A percentile compares a stretch with the other conserved stretches of the same genome.
Evolutionary conservation across 2,113 vertebrate genomes (phyloP).

Genomic region (Passer domesticus): DNA sequence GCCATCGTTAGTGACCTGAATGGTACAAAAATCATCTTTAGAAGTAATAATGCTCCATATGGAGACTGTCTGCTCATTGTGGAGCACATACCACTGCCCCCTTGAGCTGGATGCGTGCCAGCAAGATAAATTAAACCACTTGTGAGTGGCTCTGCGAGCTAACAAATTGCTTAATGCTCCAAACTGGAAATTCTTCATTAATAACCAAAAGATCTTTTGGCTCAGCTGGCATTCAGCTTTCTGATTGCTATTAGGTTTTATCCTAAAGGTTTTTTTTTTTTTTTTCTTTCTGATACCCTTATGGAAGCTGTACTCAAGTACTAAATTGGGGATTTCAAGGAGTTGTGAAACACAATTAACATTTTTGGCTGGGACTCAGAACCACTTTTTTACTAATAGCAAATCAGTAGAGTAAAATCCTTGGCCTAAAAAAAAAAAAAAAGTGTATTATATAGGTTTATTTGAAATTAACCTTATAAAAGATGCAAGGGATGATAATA

Average conservation of each 20-base stretch:
- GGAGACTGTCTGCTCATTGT: constrained; percentile 50
- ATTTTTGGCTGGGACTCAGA: background rate
- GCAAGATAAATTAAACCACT: constrained; percentile 49
- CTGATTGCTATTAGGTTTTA: background rate
- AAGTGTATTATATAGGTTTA: background rate
- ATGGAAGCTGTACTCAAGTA: background rate
- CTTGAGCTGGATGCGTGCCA: constrained; percentile 36
- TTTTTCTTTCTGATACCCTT: background rate
- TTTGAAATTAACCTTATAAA: background rate
- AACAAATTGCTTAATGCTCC: constrained; percentile 50
- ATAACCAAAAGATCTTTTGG: constrained; percentile 49
- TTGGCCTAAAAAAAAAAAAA: too few relatives aligned
- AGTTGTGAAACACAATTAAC: background rate
- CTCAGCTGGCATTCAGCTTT: constrained; percentile 16
- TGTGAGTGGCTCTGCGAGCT: constrained; percentile 24
- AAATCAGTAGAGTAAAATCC: background rate
- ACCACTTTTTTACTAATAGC: background rate
- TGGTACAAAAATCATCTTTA: constrained; percentile 46
- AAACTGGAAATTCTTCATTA: constrained; percentile 55
- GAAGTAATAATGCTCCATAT: constrained; percentile 48
- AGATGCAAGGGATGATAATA: background rate
- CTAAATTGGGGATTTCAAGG: background rate
- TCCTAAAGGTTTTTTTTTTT: background rate
- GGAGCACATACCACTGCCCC: background rate
- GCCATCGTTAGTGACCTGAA: constrained; percentile 80